Base-by-base conservation (phyloP, 1,140 invertebrate genomes). In the Leptinotarsa undecemlineata region DNA sequence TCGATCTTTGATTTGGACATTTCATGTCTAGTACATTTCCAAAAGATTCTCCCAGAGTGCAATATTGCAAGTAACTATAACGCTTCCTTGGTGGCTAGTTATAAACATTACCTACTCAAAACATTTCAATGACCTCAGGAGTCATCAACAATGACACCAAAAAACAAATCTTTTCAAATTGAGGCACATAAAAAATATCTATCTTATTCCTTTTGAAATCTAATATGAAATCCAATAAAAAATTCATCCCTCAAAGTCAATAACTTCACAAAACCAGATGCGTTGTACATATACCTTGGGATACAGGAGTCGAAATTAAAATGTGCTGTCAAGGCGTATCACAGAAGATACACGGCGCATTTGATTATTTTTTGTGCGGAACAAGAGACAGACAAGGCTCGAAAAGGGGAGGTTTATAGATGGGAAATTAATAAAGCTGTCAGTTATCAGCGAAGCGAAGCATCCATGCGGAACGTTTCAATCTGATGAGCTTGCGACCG, bases 351-450 rank as follows among this genome's bases (percentile, higher is more conserved):
- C 62, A 76, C 71, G 66, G 71, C 61, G 72, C 70, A 73, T 77
- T 74, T 76, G 63, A 64, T 64, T 26, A 64, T 64, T 64, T 64
- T 64, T 62, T 69, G 69, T 62, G 61, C 51, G 51, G 68, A 77
- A 77, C 76, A 75, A 77, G 73, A 72, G 75, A 68, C 77, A 76
- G 81, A 85, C 84, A 84, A 83, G 82, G 81, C 79, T 77, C 83
- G 85, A 72, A 70, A 72, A 73, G 75, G 77, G 73, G 78, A 64
- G 72, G 74, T 68, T 80, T 73, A 75, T 79, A 76, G 81, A 79
- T 88, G 88, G 86, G 87, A 89, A 91, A 91, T 91, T 91, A 91
- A 91, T 90, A 91, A 91, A 91, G 89, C 89, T 90, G 90, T 91
- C 90, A 90, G 88, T 90, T 90, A 88, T 89, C 64, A 63, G 51